These are phyloP conservation scores for Tiliacea citrago DNA, from an alignment of 2,888 invertebrate species.

Conservation along the genomic window DNA sequence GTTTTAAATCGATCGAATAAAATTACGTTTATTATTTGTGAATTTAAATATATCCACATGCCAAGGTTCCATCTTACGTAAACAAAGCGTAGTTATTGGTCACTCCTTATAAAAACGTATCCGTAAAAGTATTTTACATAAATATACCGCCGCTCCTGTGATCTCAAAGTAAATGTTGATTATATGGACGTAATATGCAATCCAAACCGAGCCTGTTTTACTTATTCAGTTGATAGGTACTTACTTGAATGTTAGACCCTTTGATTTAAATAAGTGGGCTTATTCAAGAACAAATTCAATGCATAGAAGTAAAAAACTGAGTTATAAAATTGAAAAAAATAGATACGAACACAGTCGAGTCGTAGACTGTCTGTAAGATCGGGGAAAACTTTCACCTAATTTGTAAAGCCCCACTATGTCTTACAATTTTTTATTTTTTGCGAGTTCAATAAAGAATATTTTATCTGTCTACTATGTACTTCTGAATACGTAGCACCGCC, in stretches of 20 bases:
- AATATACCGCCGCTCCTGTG: constrained; percentile 5
- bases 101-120: constrained; percentile 22
- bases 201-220: not conserved
- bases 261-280: not conserved
- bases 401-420: too few relatives aligned
- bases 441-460: not conserved
- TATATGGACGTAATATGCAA: constrained; percentile 17
- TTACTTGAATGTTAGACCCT: not conserved
- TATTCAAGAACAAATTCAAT: not conserved
- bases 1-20: constrained; percentile 48
- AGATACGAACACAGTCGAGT: not conserved
- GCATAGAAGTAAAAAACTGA: not conserved
- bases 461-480: not conserved
- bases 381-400: not conserved
- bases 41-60: constrained; percentile 40
- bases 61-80: constrained; percentile 42
- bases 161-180: constrained; percentile 29
- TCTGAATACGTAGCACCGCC: not conserved
- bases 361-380: not conserved
- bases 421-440: not conserved
- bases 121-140: constrained; percentile 32
- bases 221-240: not conserved
- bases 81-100: constrained; percentile 16
- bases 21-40: constrained; percentile 38
- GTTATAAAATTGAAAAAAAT: too few relatives aligned